A percentile compares a stretch with the other conserved stretches of the same genome.
phyloP scores from a whole-genome alignment of 1,140 invertebrate species.

The Aradophagus sp. region DNA sequence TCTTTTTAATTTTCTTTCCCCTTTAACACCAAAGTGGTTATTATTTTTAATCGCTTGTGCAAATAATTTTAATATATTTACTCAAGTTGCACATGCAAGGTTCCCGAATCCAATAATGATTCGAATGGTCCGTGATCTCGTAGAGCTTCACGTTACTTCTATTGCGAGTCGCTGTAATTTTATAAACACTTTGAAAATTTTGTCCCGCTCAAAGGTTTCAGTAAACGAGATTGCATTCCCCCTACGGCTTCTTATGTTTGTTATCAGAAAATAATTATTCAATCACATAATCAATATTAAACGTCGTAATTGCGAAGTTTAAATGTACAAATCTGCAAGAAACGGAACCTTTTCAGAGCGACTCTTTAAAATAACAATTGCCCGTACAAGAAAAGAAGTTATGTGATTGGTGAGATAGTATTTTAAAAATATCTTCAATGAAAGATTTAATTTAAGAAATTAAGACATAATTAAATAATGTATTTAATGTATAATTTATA shows the following conservation, averaged over 20 bases:
- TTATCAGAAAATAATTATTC: conserved; percentile 71
- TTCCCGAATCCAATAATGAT: conserved; percentile 72
- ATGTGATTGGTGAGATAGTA: too few relatives aligned
- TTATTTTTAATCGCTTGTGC: conserved; percentile 35
- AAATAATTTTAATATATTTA: conserved; percentile 53
- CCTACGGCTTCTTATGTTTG: conserved; percentile 67
- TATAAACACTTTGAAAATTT: conserved; percentile 76
- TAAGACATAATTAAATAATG: too few relatives aligned
- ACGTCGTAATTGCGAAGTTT: too few relatives aligned
- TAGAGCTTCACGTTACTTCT: conserved; percentile 69
- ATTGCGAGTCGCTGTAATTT: conserved; percentile 72
- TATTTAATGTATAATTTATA: too few relatives aligned
- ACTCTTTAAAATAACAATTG: too few relatives aligned
- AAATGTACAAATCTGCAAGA: too few relatives aligned
- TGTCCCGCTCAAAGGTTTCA: conserved; percentile 68
- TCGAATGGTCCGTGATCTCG: conserved; percentile 57
- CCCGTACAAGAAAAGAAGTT: too few relatives aligned
- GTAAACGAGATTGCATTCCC: conserved; percentile 69
- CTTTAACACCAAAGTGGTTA: too few relatives aligned
- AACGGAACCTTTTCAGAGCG: too few relatives aligned
- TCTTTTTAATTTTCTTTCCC: too few relatives aligned
- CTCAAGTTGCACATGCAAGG: conserved; percentile 53
- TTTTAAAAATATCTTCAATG: too few relatives aligned
- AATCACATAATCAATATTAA: conserved; percentile 53
- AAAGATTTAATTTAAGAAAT: too few relatives aligned